Conservation (phyloP, 2,113 vertebrate genomes). For the Natator depressus region DNA sequence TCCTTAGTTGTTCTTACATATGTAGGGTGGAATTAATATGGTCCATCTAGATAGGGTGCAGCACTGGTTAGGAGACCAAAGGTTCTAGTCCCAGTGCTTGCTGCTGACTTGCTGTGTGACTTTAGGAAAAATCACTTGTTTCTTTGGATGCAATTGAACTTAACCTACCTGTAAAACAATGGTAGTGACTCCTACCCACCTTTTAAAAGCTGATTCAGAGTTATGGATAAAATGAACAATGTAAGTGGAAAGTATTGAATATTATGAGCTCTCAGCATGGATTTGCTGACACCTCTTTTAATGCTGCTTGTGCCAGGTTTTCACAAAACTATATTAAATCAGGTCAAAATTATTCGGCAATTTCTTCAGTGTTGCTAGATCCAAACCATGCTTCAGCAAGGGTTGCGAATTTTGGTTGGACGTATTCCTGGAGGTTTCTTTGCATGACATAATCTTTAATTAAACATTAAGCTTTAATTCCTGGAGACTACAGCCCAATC, state of each 20-base stretch:
- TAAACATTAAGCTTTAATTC: too few relatives aligned
- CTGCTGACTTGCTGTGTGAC: background rate
- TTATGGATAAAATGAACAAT: background rate
- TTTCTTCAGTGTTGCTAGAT: constrained; percentile 6
- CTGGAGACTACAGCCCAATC: too few relatives aligned
- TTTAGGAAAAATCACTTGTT: background rate
- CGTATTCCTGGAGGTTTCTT: too few relatives aligned
- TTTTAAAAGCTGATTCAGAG: background rate
- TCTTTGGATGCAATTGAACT: background rate
- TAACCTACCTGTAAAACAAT: background rate
- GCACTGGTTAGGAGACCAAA: background rate
- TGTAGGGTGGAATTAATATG: background rate
- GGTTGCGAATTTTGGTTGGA: too few relatives aligned
- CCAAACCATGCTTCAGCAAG: background rate
- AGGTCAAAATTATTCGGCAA: constrained; percentile 2
- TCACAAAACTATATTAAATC: background rate
- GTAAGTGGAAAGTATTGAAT: background rate
- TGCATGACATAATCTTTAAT: too few relatives aligned
- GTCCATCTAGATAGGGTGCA: background rate
- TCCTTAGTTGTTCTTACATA: background rate
- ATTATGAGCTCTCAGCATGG: background rate
- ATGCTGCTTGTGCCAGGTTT: background rate
- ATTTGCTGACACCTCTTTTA: background rate
- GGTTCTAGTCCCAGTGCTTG: background rate
- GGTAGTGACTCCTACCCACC: background rate